Evolutionary conservation across 1,140 invertebrate genomes (phyloP), one percentile per base, ranked within the genome.

Genomic region (Eufriesea mexicana): DNA sequence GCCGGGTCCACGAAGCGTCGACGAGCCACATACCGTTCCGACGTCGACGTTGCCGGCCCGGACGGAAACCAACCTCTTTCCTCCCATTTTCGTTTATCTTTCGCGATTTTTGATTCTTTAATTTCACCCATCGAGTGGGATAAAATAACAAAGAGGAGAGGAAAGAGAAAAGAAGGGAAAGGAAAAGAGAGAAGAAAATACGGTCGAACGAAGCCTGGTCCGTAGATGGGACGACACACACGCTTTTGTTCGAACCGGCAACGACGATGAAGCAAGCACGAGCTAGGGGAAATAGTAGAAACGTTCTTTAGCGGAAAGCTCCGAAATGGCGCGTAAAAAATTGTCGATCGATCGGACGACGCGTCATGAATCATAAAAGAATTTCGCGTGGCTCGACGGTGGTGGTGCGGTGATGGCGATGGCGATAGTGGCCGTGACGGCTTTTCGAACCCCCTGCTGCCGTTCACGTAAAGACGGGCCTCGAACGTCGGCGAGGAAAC

Each of bases 361-460:
- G 67, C 51, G 62, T 75, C 70, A 62, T 80, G 81, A 86, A 84
- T 86, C 85, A 77, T 86, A 84, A 75, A 20, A 28, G 71, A 84
- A 79, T 71, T 73, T 47, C n/a, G 28, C 28, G 12, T 23, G 10
- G 45, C 20, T 18, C 4, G 35, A 4, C 35, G 35, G 4, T 35
- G 35, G 35, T 35, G 35, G 35, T 35, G n/a, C n/a, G n/a, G n/a
- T n/a, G n/a, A n/a, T n/a, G n/a, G n/a, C n/a, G n/a, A n/a, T n/a
- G n/a, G n/a, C n/a, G n/a, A n/a, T n/a, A n/a, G n/a, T n/a, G n/a
- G n/a, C n/a, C n/a, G n/a, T n/a, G n/a, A n/a, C n/a, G 54, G n/a
- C 59, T 25, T 59, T 55, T 25, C 16, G 55, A 70, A 16, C 28
- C 66, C 59, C 23, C 47, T n/a, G n/a, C n/a, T n/a, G n/a, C n/a